phyloP scores from a whole-genome alignment of 2,888 invertebrate species.

The Mechanitis mazaeus region DNA sequence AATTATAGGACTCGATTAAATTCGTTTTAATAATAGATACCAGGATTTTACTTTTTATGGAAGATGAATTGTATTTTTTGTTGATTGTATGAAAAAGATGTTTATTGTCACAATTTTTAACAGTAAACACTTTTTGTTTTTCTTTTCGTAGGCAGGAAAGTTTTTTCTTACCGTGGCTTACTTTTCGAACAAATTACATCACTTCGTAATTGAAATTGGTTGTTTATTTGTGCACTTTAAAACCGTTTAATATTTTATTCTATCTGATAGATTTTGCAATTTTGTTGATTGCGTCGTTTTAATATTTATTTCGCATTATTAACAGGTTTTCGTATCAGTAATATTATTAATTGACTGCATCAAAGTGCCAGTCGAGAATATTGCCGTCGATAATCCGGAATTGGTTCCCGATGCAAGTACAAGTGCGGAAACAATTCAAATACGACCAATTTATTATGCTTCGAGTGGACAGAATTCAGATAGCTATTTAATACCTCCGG shows the following conservation, averaged over 20 bases:
- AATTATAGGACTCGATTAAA: too few relatives aligned
- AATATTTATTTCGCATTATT: conserved; percentile 32
- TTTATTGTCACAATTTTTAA: neutral
- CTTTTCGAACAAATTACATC: conserved; percentile 58
- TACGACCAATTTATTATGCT: conserved; percentile 48
- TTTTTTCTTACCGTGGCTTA: conserved; percentile 59
- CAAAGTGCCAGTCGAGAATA: conserved; percentile 52
- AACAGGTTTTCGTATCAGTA: conserved; percentile 47
- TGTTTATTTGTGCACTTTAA: conserved; percentile 14
- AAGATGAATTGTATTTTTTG: neutral
- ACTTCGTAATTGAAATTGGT: conserved; percentile 51
- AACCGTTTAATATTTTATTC: neutral
- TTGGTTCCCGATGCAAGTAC: conserved; percentile 28
- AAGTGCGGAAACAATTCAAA: conserved; percentile 34
- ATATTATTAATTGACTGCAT: conserved; percentile 44
- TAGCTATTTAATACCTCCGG: conserved; percentile 56
- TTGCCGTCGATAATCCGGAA: conserved; percentile 34
- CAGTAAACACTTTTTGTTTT: conserved; percentile 25
- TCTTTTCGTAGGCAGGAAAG: conserved; percentile 26
- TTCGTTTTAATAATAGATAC: too few relatives aligned
- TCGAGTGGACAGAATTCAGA: conserved; percentile 46
- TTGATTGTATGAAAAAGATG: neutral
- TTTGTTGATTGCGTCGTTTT: conserved; percentile 7
- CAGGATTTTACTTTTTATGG: too few relatives aligned
- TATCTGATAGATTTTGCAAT: conserved; percentile 13